These are phyloP conservation scores for Hypercompe scribonia DNA, from an alignment of 2,888 invertebrate species.

Conservation along the genomic window DNA sequence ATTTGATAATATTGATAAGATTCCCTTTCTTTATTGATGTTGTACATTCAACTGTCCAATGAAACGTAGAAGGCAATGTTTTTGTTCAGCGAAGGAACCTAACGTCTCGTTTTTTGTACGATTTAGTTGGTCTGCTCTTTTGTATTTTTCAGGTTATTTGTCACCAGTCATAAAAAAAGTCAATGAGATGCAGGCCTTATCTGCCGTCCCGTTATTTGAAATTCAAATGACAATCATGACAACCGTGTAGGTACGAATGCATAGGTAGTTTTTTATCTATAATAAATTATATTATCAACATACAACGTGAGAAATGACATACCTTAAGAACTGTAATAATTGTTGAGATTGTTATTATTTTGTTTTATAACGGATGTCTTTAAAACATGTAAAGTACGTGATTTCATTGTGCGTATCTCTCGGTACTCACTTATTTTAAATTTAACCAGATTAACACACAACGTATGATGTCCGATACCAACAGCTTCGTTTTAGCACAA, in stretches of 20 bases:
- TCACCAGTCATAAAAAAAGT: conserved; percentile 6
- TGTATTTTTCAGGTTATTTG: conserved; percentile 9
- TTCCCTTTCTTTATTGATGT: neutral
- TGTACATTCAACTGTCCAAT: neutral
- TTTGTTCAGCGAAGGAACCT: neutral
- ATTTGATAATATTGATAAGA: neutral
- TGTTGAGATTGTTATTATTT: neutral
- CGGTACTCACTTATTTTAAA: conserved; percentile 14
- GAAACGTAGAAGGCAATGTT: neutral
- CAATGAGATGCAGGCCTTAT: conserved; percentile 19
- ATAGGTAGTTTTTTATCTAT: neutral
- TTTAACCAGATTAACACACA: conserved; percentile 21
- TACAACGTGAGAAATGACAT: neutral
- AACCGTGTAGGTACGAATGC: neutral
- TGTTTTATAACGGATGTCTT: conserved; percentile 1
- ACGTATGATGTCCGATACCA: conserved; percentile 23
- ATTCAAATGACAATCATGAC: conserved; percentile 12
- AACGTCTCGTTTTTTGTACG: neutral
- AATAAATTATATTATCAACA: neutral
- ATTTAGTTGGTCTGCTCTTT: neutral
- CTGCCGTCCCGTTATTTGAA: conserved; percentile 16
- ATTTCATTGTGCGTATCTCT: conserved; percentile 11
- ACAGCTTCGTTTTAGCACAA: conserved; percentile 39
- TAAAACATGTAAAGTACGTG: conserved; percentile 6
- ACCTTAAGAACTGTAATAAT: neutral